phyloP scores from a whole-genome alignment of 1,140 invertebrate genomes.

The Chelonus insularis region DNA sequence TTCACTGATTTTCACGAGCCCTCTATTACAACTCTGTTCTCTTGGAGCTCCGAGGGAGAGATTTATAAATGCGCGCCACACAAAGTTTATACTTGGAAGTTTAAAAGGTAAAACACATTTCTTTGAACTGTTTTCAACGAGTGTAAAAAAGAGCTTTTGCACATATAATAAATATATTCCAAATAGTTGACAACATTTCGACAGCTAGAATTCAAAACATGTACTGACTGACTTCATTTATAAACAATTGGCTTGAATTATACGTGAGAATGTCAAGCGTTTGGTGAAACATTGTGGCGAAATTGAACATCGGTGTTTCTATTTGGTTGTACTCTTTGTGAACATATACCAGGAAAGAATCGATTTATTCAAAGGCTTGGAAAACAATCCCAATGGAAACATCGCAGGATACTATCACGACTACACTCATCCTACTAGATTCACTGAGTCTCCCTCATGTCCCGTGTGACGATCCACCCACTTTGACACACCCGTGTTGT shows the following conservation, averaged over 20 bases:
- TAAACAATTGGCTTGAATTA: slow-evolving; percentile 8
- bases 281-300: slow-evolving; percentile 11
- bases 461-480: slow-evolving; percentile 20
- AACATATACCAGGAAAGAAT: background rate
- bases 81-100: slow-evolving; percentile 8
- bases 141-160: background rate
- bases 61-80: slow-evolving; percentile 1
- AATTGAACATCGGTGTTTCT: slow-evolving; percentile 20
- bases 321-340: background rate
- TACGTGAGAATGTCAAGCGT: slow-evolving; percentile 10
- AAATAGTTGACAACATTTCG: no score
- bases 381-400: slow-evolving; percentile 19
- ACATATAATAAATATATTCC: no score
- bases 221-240: background rate
- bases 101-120: slow-evolving; percentile 8
- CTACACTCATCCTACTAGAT: slow-evolving; percentile 1
- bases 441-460: background rate
- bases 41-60: slow-evolving; percentile 13
- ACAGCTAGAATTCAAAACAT: no score
- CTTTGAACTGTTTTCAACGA: slow-evolving; percentile 3
- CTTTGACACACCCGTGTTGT: slow-evolving; percentile 9
- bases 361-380: slow-evolving; percentile 21
- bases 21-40: slow-evolving; percentile 6
- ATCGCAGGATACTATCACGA: slow-evolving; percentile 9
- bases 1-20: slow-evolving; percentile 30